phyloP scores from a whole-genome alignment of 2,797 vertebrate species.

The Squalus acanthias region DNA sequence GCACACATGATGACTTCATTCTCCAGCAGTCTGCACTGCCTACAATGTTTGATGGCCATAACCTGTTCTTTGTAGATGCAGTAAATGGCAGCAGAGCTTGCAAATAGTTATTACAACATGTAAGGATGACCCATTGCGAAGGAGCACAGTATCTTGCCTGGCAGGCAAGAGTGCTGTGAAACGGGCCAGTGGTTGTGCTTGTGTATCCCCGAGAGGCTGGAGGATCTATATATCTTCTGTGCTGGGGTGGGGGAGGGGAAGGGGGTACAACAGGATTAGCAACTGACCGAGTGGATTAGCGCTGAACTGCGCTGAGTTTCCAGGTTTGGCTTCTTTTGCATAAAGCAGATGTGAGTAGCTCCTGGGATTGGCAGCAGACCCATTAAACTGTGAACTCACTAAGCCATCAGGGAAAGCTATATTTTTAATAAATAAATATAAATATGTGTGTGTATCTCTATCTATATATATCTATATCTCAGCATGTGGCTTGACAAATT shows the following conservation, averaged over 20 bases:
- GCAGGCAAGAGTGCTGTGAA: background rate
- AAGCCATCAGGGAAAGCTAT: background rate
- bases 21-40: background rate
- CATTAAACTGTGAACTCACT: background rate
- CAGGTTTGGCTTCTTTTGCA: background rate
- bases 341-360: background rate
- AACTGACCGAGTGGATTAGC: background rate
- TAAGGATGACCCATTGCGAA: background rate
- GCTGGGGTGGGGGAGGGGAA: background rate
- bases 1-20: background rate
- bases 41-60: background rate
- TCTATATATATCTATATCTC: background rate
- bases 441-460: background rate
- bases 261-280: background rate
- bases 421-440: background rate
- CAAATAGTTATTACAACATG: background rate
- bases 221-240: background rate
- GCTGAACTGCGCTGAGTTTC: background rate
- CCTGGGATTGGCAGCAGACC: background rate
- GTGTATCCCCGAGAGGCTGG: background rate
- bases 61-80: background rate
- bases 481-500: background rate
- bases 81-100: background rate
- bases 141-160: no score
- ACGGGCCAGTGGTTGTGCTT: background rate